These are phyloP conservation scores for Mormyrops boulengeri DNA, from an alignment of 2,797 vertebrate species.

Conservation along the genomic window DNA sequence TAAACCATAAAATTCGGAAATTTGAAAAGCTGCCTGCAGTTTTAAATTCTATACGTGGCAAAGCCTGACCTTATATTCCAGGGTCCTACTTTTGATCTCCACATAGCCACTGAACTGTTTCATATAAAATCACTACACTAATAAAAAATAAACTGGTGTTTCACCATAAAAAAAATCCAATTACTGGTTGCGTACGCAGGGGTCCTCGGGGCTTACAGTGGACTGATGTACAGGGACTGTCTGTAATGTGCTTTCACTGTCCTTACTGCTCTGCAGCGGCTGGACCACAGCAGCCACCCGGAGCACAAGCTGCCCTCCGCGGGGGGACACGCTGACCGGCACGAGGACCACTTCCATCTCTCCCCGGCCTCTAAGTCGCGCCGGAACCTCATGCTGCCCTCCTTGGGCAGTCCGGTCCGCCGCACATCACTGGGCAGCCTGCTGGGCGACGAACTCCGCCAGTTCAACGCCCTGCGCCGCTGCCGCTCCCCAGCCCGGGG, in stretches of 20 bases:
- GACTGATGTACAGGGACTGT: neutral
- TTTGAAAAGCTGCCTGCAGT: neutral
- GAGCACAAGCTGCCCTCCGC: slow-evolving; percentile 71
- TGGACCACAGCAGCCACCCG: slow-evolving; percentile 38
- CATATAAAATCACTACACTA: neutral
- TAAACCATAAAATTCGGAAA: neutral
- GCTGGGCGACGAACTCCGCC: slow-evolving; percentile 79
- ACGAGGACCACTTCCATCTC: slow-evolving; percentile 61
- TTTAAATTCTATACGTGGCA: neutral
- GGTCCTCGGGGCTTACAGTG: neutral
- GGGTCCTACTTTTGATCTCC: neutral
- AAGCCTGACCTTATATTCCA: neutral
- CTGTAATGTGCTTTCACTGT: neutral
- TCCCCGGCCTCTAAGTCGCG: slow-evolving; percentile 59
- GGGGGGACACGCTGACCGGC: slow-evolving; percentile 64
- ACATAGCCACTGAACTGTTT: neutral
- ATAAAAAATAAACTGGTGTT: neutral
- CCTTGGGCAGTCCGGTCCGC: slow-evolving; percentile 70
- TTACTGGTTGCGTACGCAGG: neutral
- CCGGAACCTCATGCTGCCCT: slow-evolving; percentile 74
- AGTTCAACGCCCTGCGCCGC: slow-evolving; percentile 73
- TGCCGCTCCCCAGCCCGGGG: slow-evolving; percentile 69
- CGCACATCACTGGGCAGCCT: slow-evolving; percentile 80
- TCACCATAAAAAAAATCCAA: neutral
- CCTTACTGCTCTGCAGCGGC: slow-evolving; percentile 34